phyloP scores from a whole-genome alignment of 2,888 invertebrate genomes.

The Oxyteleia sp. region DNA sequence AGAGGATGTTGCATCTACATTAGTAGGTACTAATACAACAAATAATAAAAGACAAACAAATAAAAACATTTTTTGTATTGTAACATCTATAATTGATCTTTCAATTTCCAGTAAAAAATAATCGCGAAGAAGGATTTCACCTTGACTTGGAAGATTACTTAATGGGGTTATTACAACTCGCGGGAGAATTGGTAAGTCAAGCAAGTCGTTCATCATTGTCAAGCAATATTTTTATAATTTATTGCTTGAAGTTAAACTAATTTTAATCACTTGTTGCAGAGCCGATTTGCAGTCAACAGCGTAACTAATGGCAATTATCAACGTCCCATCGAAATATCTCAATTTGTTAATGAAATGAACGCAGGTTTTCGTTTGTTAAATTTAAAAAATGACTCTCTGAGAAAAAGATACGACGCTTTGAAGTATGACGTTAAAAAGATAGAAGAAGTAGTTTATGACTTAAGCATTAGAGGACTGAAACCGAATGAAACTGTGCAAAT shows the following conservation, averaged over 20 bases:
- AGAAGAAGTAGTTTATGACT: conserved; percentile 96
- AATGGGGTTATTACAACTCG: conserved; percentile 93
- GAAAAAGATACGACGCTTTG: conserved; percentile 95
- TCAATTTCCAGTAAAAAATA: conserved; percentile 90
- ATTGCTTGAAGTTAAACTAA: no score
- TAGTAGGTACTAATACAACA: conserved; percentile 90
- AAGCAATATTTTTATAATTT: no score
- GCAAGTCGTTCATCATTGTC: no score
- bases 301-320: conserved; percentile 95
- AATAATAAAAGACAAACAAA: conserved; percentile 1
- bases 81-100: background rate
- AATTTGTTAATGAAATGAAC: conserved; percentile 95
- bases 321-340: conserved; percentile 93
- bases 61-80: conserved; percentile 5
- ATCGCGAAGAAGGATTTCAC: conserved; percentile 93
- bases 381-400: conserved; percentile 95
- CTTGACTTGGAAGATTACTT: conserved; percentile 97
- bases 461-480: conserved; percentile 93
- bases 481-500: conserved; percentile 80
- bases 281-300: conserved; percentile 94
- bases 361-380: conserved; percentile 96
- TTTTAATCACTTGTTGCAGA: conserved; percentile 87
- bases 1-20: conserved; percentile 92
- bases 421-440: conserved; percentile 98
- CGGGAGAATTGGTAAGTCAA: conserved; percentile 93